Percentiles rank a stretch among this genome's conserved stretches.
phyloP scores from a whole-genome alignment of 2,888 invertebrate species.

The Phorcus lineatus region DNA sequence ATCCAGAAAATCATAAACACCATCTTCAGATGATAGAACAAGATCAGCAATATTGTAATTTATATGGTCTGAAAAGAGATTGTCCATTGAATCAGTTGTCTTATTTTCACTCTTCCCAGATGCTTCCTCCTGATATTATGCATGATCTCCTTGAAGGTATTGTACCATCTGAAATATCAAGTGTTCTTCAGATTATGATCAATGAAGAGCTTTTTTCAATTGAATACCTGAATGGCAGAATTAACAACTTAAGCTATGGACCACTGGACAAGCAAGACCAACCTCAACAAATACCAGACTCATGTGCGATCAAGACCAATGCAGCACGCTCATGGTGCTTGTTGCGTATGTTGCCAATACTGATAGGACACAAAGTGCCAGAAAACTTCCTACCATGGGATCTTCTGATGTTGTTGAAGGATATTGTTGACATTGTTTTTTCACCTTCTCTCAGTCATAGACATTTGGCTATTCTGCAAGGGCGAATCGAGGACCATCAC shows the following conservation, averaged over 20 bases:
- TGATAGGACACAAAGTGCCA: conserved; percentile 23
- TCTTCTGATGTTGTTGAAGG: conserved; percentile 23
- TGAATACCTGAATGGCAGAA: background rate
- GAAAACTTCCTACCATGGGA: background rate
- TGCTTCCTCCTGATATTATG: conserved; percentile 28
- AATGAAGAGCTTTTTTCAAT: conserved; percentile 11
- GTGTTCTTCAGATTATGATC: conserved; percentile 6
- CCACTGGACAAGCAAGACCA: background rate
- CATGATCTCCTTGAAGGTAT: conserved; percentile 32
- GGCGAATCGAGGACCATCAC: conserved; percentile 22
- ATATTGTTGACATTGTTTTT: conserved; percentile 29
- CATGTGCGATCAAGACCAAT: background rate
- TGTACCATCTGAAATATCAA: conserved; percentile 1
- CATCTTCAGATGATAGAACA: background rate
- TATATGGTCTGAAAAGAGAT: conserved; percentile 19
- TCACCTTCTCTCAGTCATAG: conserved; percentile 14
- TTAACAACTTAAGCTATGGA: conserved; percentile 27
- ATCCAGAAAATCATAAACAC: background rate
- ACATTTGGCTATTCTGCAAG: conserved; percentile 4
- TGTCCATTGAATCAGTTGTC: conserved; percentile 22
- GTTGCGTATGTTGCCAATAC: conserved; percentile 22
- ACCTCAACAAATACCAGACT: background rate
- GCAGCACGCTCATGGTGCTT: conserved; percentile 29
- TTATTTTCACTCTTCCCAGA: conserved; percentile 1
- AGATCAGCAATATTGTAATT: background rate